Conservation (phyloP, 2,113 vertebrate species). For the Anarhynchus alexandrinus region DNA sequence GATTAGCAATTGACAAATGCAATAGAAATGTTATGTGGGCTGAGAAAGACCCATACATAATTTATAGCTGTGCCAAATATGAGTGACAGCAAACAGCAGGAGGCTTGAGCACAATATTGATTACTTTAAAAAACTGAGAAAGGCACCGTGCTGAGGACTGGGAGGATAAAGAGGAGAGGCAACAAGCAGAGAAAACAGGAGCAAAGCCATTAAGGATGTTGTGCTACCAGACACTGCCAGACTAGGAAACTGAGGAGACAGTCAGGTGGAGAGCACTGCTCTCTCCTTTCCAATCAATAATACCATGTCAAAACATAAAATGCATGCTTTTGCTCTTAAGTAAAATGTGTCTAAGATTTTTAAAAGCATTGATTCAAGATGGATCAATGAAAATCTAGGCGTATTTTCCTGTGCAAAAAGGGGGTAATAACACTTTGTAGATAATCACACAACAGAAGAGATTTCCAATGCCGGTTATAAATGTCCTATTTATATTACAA, state of each 20-base stretch:
- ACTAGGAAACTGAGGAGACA: constrained; percentile 63
- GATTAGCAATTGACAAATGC: constrained; percentile 91
- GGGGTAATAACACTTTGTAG: constrained; percentile 87
- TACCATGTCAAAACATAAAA: constrained; percentile 96
- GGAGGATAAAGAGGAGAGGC: constrained; percentile 69
- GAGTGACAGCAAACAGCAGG: constrained; percentile 87
- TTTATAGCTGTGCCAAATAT: constrained; percentile 88
- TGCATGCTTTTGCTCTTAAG: constrained; percentile 98
- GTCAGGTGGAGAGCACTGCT: constrained; percentile 70
- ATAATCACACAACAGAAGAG: constrained; percentile 78
- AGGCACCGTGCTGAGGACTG: constrained; percentile 73
- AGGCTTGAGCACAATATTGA: constrained; percentile 85
- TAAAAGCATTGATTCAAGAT: constrained; percentile 96
- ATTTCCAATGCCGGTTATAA: constrained; percentile 62
- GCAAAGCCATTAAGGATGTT: constrained; percentile 94
- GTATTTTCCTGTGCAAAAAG: constrained; percentile 86
- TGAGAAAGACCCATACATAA: constrained; percentile 90
- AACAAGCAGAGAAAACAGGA: constrained; percentile 76
- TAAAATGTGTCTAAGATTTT: constrained; percentile 96
- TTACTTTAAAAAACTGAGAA: constrained; percentile 84
- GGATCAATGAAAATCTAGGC: constrained; percentile 90
- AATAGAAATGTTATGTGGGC: constrained; percentile 92
- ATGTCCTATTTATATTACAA: constrained; percentile 70
- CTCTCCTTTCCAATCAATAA: constrained; percentile 84
- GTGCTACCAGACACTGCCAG: constrained; percentile 84